phyloP scores from a whole-genome alignment of 2,888 invertebrate species.

The Phania funesta region DNA sequence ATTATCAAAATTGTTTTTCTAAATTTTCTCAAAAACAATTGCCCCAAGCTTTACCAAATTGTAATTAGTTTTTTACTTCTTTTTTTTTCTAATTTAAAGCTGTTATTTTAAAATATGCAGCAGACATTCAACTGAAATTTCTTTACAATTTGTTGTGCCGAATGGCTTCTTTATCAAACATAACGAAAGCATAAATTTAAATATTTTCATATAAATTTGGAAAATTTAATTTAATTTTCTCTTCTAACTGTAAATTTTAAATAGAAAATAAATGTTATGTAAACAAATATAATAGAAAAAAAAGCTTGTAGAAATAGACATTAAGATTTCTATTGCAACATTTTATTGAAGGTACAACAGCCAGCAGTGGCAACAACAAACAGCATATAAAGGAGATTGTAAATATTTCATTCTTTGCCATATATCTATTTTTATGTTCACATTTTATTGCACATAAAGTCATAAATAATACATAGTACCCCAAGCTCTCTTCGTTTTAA shows the following conservation, averaged over 20 bases:
- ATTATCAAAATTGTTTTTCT: no score
- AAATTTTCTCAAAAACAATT: no score
- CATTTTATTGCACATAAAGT: constrained; percentile 65
- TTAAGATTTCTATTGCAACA: constrained; percentile 44
- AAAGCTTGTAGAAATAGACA: background rate
- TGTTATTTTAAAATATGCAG: background rate
- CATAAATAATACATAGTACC: constrained; percentile 52
- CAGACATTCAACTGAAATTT: background rate
- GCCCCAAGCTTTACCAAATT: no score
- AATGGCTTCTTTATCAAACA: background rate
- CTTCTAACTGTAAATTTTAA: constrained; percentile 25
- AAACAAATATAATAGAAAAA: constrained; percentile 2
- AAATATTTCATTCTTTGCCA: constrained; percentile 64
- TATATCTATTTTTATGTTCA: constrained; percentile 65
- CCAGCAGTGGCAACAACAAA: background rate
- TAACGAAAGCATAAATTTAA: background rate
- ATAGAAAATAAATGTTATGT: constrained; percentile 11
- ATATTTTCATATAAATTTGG: background rate
- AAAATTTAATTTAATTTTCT: constrained; percentile 2
- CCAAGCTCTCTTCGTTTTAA: background rate
- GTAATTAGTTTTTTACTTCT: no score
- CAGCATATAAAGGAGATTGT: constrained; percentile 37
- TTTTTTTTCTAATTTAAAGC: background rate
- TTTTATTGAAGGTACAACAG: constrained; percentile 37
- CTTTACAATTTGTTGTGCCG: background rate